Evolutionary conservation across 2,113 vertebrate genomes (phyloP).

Genomic region (Nyctibius bracteatus): DNA sequence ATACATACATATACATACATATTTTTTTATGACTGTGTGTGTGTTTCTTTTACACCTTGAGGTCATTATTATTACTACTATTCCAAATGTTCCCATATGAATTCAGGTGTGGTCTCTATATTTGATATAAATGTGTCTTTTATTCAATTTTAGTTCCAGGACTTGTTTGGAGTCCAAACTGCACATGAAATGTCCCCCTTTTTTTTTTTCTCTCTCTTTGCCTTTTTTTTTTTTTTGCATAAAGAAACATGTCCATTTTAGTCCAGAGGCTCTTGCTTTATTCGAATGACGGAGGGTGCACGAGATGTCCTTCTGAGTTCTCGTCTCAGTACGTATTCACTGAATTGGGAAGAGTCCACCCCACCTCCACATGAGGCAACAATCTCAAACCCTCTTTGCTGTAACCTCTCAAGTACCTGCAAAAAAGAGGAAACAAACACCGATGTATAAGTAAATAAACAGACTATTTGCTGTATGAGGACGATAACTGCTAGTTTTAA

Average conservation of each 20-base stretch:
- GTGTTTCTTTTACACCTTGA: conserved; percentile 61
- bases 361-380: conserved; percentile 92
- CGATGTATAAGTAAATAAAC: background rate
- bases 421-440: background rate
- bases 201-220: background rate
- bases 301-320: conserved; percentile 81
- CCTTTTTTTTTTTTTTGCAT: conserved; percentile 45
- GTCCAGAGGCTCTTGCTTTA: conserved; percentile 92
- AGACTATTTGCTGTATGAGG: background rate
- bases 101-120: conserved; percentile 78
- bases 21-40: background rate
- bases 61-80: conserved; percentile 68
- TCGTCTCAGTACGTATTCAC: conserved; percentile 89
- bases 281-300: conserved; percentile 79
- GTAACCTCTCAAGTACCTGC: conserved; percentile 92
- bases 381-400: conserved; percentile 91
- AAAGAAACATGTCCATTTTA: conserved; percentile 77
- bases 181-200: conserved; percentile 64
- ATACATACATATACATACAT: conserved; percentile 53
- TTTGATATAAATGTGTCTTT: conserved; percentile 78
- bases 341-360: conserved; percentile 95
- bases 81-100: conserved; percentile 77
- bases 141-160: conserved; percentile 74
- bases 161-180: conserved; percentile 72
- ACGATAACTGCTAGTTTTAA: background rate